Evolutionary conservation across 1,140 invertebrate genomes (phyloP), one percentile per base, ranked within the genome.

Genomic region (Lycorma delicatula): DNA sequence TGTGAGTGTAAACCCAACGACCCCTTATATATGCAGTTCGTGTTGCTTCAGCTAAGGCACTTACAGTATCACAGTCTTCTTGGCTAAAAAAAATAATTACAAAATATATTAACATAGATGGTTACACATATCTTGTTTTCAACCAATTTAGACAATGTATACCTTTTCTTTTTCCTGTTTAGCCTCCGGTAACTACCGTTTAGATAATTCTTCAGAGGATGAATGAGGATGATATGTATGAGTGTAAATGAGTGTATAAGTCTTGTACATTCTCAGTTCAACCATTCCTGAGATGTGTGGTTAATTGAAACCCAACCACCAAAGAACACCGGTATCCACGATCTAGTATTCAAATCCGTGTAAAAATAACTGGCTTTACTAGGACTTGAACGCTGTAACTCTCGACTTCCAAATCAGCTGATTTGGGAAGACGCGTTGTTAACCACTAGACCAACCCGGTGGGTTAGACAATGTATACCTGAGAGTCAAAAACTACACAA

Each of bases 31-130:
- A 88, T 13, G 83, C 82, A 11, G 83, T 87, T 67, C 81, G 79
- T 31, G 81, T 82, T 18, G 88, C 88, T 70, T 90, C 87, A 11
- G 85, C 83, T 54, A 90, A 72, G 9, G 84, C 85, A 64, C 75
- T 82, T 22, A 82, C 81, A 26, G 83, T 84, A 61, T 77, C 75
- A 71, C 75, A 72, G 70, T 76, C 76, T 61, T 76, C 71, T 64
- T 77, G 75, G 27, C 73, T 79, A 59, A 67, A 72, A 58, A 60
- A 16, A 44, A 2, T 67, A 67, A 71, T 70, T 68, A 64, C 48
- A 62, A 65, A 59, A 63, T 47, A 29, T 31, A 61, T 20, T 41
- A 61, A 58, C 31, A 47, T 7, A n/a, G n/a, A n/a, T n/a, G n/a
- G n/a, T n/a, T n/a, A n/a, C n/a, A n/a, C n/a, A n/a, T n/a, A n/a